Evolutionary conservation across 1,140 invertebrate species (phyloP).

Genomic region (Gyrodactylus bullatarudis): DNA sequence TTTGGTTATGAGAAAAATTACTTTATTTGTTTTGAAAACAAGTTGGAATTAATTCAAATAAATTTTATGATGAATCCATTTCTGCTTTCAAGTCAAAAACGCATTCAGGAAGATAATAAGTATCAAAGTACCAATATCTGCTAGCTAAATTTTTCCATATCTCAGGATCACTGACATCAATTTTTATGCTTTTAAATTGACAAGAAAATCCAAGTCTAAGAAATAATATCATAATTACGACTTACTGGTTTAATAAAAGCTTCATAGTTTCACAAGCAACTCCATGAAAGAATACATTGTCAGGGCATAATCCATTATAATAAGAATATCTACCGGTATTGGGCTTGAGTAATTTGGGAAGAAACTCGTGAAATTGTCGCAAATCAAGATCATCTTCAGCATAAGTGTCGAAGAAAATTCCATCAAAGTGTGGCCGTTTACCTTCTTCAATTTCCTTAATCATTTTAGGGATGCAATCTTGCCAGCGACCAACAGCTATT

Average conservation of each 20-base stretch:
- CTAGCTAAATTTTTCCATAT: background rate
- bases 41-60: too few species aligned
- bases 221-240: background rate
- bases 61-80: background rate
- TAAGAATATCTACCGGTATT: conserved; percentile 3
- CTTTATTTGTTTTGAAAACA: too few species aligned
- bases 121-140: conserved; percentile 7
- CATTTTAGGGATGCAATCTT: background rate
- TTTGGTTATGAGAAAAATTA: too few species aligned
- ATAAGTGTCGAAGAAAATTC: conserved; percentile 7
- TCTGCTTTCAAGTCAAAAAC: background rate
- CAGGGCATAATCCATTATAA: conserved; percentile 6
- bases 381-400: conserved; percentile 6
- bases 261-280: conserved; percentile 5
- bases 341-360: background rate
- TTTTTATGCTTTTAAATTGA: background rate
- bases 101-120: conserved; percentile 5
- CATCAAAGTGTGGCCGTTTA: conserved; percentile 2
- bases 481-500: conserved; percentile 1
- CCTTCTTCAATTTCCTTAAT: background rate
- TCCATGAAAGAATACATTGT: conserved; percentile 7
- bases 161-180: conserved; percentile 5
- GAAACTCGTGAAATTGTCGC: conserved; percentile 1
- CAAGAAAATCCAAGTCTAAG: background rate
- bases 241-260: conserved; percentile 1